A percentile compares a stretch with the other conserved stretches of the same genome.
These are phyloP conservation scores for Hymenochirus boettgeri DNA, from an alignment of 2,113 vertebrate species.

Conservation along the genomic window DNA sequence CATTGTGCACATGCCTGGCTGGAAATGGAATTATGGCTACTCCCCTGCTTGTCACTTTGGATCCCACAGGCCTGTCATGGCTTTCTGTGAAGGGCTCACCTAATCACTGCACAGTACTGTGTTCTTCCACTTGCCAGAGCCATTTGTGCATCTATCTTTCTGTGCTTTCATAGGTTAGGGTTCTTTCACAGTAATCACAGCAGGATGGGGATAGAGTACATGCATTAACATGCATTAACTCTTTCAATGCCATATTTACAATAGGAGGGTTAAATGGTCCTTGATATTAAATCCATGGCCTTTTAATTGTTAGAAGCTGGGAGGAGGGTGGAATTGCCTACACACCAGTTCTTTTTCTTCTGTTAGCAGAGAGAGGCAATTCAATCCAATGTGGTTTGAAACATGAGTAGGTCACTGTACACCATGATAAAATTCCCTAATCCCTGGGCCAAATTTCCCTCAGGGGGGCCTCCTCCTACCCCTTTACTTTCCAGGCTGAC, in stretches of 20 bases:
- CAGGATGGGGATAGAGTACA: neutral
- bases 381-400: slow-evolving; percentile 80
- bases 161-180: too few relatives aligned
- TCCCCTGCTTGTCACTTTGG: neutral
- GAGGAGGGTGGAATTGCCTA: slow-evolving; percentile 57
- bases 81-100: neutral
- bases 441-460: slow-evolving; percentile 93
- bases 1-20: neutral
- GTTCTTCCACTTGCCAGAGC: neutral
- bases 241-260: neutral
- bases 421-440: slow-evolving; percentile 98
- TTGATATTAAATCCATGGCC: slow-evolving; percentile 42
- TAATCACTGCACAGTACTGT: neutral
- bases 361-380: slow-evolving; percentile 82
- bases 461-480: slow-evolving; percentile 76
- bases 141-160: neutral
- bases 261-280: slow-evolving; percentile 15
- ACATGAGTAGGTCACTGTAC: slow-evolving; percentile 96
- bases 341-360: slow-evolving; percentile 75
- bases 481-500: slow-evolving; percentile 82
- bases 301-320: slow-evolving; percentile 65
- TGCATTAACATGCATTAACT: slow-evolving; percentile 6
- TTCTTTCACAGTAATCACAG: neutral
- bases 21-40: neutral
- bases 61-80: neutral